Conservation (phyloP, 2,888 invertebrate species). For the Heliconius ethilla region DNA sequence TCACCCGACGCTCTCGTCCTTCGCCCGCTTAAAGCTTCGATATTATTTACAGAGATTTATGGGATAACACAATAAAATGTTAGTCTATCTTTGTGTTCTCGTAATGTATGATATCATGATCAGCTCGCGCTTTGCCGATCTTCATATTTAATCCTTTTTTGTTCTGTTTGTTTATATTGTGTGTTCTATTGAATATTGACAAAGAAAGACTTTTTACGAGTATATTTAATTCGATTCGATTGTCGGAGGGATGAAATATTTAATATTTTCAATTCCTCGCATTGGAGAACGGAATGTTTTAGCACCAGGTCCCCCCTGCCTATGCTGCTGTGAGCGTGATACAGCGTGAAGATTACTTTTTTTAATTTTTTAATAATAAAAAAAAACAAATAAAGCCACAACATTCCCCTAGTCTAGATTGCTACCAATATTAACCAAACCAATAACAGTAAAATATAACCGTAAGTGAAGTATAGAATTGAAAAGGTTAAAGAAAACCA, state of each 20-base stretch:
- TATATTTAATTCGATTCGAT: neutral
- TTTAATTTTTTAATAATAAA: too few species aligned
- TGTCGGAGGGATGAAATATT: neutral
- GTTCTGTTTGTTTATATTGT: conserved; percentile 23
- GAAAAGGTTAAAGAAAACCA: conserved; percentile 26
- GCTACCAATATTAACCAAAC: conserved; percentile 1
- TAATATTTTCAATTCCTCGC: neutral
- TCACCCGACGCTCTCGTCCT: conserved; percentile 37
- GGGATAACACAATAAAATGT: conserved; percentile 43
- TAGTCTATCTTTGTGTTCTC: conserved; percentile 44
- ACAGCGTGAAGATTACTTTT: too few species aligned
- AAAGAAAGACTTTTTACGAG: neutral
- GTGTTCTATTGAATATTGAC: neutral
- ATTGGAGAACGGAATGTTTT: too few species aligned
- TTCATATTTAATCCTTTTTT: conserved; percentile 29
- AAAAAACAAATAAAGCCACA: neutral
- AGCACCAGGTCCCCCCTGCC: too few species aligned
- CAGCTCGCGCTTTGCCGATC: conserved; percentile 41
- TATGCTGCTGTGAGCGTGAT: too few species aligned
- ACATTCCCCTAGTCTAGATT: neutral
- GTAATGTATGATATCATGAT: conserved; percentile 42
- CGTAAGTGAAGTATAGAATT: conserved; percentile 18
- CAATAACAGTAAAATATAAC: conserved; percentile 25
- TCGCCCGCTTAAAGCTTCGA: conserved; percentile 38
- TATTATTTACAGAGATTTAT: conserved; percentile 48